These are phyloP conservation scores for Cryptocheilus praepositus DNA, from an alignment of 2,888 invertebrate species.

Conservation along the genomic window DNA sequence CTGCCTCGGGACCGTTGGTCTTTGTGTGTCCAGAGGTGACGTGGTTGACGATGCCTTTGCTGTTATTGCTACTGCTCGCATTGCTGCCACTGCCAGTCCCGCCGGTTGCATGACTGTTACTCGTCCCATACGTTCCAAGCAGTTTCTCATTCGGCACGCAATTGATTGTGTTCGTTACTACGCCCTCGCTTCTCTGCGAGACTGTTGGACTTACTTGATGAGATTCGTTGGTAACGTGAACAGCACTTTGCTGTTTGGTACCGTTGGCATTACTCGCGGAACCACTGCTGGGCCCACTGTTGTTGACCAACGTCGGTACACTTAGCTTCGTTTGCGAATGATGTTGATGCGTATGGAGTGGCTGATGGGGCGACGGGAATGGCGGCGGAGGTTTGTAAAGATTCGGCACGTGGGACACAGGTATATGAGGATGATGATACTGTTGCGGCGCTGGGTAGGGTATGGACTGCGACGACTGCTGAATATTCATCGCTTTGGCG, in stretches of 20 bases:
- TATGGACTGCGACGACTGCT: slow-evolving; percentile 49
- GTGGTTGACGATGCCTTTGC: slow-evolving; percentile 26
- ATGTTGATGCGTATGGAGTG: slow-evolving; percentile 41
- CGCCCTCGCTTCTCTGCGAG: slow-evolving; percentile 40
- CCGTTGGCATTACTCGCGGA: slow-evolving; percentile 28
- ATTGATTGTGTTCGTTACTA: slow-evolving; percentile 33
- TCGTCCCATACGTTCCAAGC: slow-evolving; percentile 40
- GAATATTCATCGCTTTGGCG: slow-evolving; percentile 40
- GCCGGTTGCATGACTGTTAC: slow-evolving; percentile 34
- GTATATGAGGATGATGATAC: slow-evolving; percentile 66
- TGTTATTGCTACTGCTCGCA: slow-evolving; percentile 44
- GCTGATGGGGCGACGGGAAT: slow-evolving; percentile 48
- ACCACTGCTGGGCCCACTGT: slow-evolving; percentile 34
- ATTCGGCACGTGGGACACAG: slow-evolving; percentile 62
- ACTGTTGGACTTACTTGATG: slow-evolving; percentile 31
- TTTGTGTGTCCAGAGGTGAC: no score
- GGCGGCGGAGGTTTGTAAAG: slow-evolving; percentile 63
- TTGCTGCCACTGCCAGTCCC: slow-evolving; percentile 37
- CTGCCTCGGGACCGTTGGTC: no score
- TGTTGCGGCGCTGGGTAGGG: slow-evolving; percentile 56
- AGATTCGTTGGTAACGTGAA: slow-evolving; percentile 30
- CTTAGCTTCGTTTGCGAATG: slow-evolving; percentile 46
- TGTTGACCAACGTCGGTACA: slow-evolving; percentile 35
- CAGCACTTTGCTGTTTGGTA: slow-evolving; percentile 32
- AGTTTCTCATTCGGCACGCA: slow-evolving; percentile 44